Base-by-base conservation (phyloP, 2,797 vertebrate genomes). In the Botia kubotai region DNA sequence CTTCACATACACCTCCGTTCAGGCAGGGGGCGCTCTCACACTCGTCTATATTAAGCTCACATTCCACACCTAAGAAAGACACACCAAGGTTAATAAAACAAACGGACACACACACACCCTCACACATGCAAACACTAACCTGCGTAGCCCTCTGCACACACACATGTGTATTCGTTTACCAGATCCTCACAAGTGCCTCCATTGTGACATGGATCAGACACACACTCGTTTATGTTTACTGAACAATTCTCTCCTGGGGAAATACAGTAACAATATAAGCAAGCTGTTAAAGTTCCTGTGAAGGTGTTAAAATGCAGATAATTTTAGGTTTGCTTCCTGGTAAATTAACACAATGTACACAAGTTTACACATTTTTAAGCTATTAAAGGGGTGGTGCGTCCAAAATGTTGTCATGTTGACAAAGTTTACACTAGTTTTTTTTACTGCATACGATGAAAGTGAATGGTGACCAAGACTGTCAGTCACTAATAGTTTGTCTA, bases 21-120 rank as follows among this genome's bases (percentile, higher is more conserved):
- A 95, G 87, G 88, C 97, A 99, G 36, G 97, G 97, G 72, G 92
- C 91, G 48, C 92, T 95, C 86, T 93, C 93, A 82, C 97, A 99
- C 70, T 99, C 97, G 3, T 98, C 92, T 36, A 96, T 91, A 80
- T 98, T 91, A 2, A 94, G 90, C 86, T 96, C 94, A 86, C 97
- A 99, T 0, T 91, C 90, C 53, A 91, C 87, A 86, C 97, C 97
- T 99, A 89, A 0, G 88, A 84, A 46, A 73, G 7, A 75, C 33
- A 75, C 6, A 73, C 12, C 29, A 63, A 36, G 29, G 12, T 75
- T 11, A 67, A 39, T n/a, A 33, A 33, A 71, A 33, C 52, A 57
- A 6, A 72, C n/a, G 43, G 0, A 33, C 13, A 74, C 36, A 62
- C 2, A 21, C 23, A 57, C 8, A 17, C 8, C 2, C 52, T 60